phyloP scores from a whole-genome alignment of 92 coral and sea anemone species.

The Phenganax subtilis region DNA sequence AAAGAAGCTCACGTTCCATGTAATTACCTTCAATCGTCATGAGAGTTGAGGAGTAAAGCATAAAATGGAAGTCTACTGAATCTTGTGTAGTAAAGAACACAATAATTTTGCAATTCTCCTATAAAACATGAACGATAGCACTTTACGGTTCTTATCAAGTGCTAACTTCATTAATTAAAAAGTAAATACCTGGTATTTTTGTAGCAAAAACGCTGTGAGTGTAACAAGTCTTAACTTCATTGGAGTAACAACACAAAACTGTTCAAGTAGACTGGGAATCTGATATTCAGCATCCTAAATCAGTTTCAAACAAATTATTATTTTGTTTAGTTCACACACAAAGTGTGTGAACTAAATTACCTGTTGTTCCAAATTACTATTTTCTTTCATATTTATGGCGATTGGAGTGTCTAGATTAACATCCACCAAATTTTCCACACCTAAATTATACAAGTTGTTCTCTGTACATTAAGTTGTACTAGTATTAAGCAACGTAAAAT shows the following conservation, averaged over 20 bases:
- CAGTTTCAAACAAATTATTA: neutral
- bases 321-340: too few relatives aligned
- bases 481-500: neutral
- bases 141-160: too few relatives aligned
- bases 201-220: slow-evolving; percentile 65
- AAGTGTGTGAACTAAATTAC: neutral
- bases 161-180: neutral
- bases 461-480: neutral
- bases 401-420: slow-evolving; percentile 63
- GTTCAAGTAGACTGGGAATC: slow-evolving; percentile 73
- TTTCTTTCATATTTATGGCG: slow-evolving; percentile 59
- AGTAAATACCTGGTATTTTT: slow-evolving; percentile 51
- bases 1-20: neutral
- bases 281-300: slow-evolving; percentile 14
- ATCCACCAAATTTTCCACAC: slow-evolving; percentile 74
- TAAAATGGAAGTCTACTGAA: slow-evolving; percentile 44
- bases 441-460: slow-evolving; percentile 37
- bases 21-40: neutral
- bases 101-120: slow-evolving; percentile 66
- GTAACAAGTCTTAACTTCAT: slow-evolving; percentile 87
- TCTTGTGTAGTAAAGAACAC: slow-evolving; percentile 87
- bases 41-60: neutral
- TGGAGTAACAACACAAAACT: slow-evolving; percentile 78
- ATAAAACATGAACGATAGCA: neutral
- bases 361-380: slow-evolving; percentile 19